Base-by-base conservation (phyloP, 2,888 invertebrate genomes). In the Conomelus anceps region DNA sequence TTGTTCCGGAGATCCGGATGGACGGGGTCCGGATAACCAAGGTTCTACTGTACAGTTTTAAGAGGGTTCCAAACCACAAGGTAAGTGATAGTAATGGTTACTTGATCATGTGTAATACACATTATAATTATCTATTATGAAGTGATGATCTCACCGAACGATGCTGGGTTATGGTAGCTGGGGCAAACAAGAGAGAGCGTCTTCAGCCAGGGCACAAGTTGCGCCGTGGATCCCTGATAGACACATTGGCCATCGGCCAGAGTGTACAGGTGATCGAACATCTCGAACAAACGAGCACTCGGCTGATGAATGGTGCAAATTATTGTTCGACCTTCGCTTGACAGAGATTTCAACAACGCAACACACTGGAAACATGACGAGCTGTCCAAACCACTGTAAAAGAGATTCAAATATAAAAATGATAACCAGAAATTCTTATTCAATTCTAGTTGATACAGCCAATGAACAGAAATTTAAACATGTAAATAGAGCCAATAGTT, bases 271-370 rank as follows among this genome's bases (percentile, higher is more conserved):
- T 98, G 97, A 93, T 99, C 98, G 92, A 99, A 99, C 97, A 98
- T 98, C 93, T 99, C 98, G 92, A 99, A 98, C 91, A 99, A 94
- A 92, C 98, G 96, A 22, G 99, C 98, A n/a, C 98, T 98, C 0
- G 99, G 99, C 93, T 99, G 99, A 94, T 99, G 99, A 90, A 98
- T 98, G 24, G 98, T 99, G 93, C 98, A 99, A 91, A 99, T 98
- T 91, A 99, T 98, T 0, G 98, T 98, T 90, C 98, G 95, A 13
- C 99, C 99, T 6, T 98, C 98, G 26, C 96, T 95, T 0, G 99
- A 98, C 91, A 99, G 93, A 86, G 96, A 96, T 94, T 98, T 98
- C 92, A 99, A 94, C 90, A 99, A 93, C 9, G 97, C 96, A 91
- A 99, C 97, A 93, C 98, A 98, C 93, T 98, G 98, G 94, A 97